These are phyloP conservation scores for Tolmerus cingulatus DNA, from an alignment of 2,888 invertebrate species.

Conservation along the genomic window DNA sequence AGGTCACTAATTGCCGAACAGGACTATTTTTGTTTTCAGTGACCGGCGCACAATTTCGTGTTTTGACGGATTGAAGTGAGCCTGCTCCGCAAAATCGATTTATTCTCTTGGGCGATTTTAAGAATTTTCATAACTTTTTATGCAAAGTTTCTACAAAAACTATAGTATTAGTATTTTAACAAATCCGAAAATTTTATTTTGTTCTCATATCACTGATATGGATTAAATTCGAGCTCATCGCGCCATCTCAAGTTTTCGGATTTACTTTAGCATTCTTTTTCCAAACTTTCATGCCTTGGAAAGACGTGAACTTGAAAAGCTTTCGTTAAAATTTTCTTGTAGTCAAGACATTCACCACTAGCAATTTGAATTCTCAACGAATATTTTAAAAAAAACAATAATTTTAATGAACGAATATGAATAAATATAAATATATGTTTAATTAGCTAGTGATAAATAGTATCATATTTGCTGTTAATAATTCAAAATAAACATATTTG, in stretches of 20 bases:
- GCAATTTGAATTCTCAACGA: no score
- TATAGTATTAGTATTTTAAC: neutral
- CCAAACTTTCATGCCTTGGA: neutral
- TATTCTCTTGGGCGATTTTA: neutral
- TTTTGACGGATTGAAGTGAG: neutral
- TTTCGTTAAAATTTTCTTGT: neutral
- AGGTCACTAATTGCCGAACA: neutral
- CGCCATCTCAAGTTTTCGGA: neutral
- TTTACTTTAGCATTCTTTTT: neutral
- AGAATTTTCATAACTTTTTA: neutral
- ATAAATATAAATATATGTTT: no score
- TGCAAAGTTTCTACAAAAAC: neutral
- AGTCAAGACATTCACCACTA: neutral
- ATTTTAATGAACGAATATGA: no score
- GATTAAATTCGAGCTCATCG: neutral
- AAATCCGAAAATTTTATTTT: neutral
- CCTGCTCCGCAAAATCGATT: neutral
- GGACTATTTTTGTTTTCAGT: constrained; percentile 2
- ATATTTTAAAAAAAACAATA: no score
- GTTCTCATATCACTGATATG: neutral
- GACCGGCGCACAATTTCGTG: constrained; percentile 27
- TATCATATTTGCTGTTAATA: no score
- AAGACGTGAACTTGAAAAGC: neutral
- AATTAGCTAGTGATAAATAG: no score
- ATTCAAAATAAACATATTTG: no score